Evolutionary conservation across 35 echinoderm and acorn worm genomes (phyloP), one percentile per base, ranked within the genome.

Genomic region (Strongylocentrotus purpuratus): DNA sequence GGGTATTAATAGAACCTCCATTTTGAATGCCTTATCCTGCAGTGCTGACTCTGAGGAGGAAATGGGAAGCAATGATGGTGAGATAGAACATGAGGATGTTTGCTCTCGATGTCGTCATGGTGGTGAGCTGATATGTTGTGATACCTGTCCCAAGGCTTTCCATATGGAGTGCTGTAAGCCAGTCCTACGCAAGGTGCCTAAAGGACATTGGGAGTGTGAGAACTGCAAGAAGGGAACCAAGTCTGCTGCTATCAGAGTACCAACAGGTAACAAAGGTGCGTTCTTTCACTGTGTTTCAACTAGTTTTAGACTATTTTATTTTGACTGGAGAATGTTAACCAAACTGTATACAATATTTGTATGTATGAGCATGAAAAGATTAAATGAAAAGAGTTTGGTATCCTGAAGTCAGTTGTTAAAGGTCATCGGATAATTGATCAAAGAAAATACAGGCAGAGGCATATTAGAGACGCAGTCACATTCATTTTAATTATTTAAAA

Each of bases 121-220:
- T 18, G 98, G 98, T 47, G 94, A 97, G 93, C 93, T 99, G 94
- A 95, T 99, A 33, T 96, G 94, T 59, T 99, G 98, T 48, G 96
- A 96, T 94, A 97, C 61, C 4, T 99, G 98, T 94, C 94, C 95
- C 58, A 94, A 95, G 15, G 98, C 96, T 45, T 97, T 95, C 32
- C 96, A 99, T 94, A 59, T 94, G 90, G 98, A 96, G 78, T 97
- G 98, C 95, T 94, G 96, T 33, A 52, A 94, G n/a, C 97, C 98
- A 46, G 94, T 96, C 0, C 61, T 97, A 33, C 61, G 59, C 46
- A 96, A 91, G 31, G 90, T 97, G 33, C 97, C 98, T 8, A 94
- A 94, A 7, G 97, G 96, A 14, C 95, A 97, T 47, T 99, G 98
- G 98, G 88, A 94, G 28, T 99, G 97, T 48, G 89, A 95, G 46